A percentile compares a stretch with the other conserved stretches of the same genome.
Conservation (phyloP, 2,888 invertebrate genomes). For the Drosophila stalkeri region DNA sequence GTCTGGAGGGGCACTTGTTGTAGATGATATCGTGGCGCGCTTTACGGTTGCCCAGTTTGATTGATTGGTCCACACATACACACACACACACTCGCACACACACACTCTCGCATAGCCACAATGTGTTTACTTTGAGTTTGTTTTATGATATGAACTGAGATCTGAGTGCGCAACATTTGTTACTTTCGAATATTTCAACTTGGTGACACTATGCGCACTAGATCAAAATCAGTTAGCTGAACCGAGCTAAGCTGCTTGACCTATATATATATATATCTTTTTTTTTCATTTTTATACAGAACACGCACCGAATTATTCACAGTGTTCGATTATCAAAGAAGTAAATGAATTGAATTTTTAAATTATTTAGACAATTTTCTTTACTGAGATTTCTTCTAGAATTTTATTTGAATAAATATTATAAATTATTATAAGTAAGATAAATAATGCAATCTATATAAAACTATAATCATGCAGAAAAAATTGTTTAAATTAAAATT, state of each 20-base stretch:
- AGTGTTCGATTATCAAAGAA: not conserved
- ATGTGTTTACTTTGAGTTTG: slow-evolving; percentile 42
- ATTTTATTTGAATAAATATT: no score
- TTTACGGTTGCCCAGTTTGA: slow-evolving; percentile 51
- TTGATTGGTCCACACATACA: slow-evolving; percentile 60
- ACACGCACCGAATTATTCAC: slow-evolving; percentile 1
- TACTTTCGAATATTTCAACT: slow-evolving; percentile 49
- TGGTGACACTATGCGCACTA: slow-evolving; percentile 39
- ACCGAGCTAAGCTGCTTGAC: slow-evolving; percentile 23
- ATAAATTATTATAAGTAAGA: no score
- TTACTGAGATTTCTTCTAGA: no score
- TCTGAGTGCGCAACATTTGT: slow-evolving; percentile 25
- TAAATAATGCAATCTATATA: no score
- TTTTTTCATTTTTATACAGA: not conserved
- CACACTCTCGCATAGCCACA: not conserved
- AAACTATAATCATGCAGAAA: no score
- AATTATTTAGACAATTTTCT: not conserved
- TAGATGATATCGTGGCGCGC: slow-evolving; percentile 52
- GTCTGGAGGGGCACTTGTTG: slow-evolving; percentile 53
- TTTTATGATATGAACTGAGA: slow-evolving; percentile 25
- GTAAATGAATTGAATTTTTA: not conserved
- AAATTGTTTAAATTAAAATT: no score
- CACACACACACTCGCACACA: slow-evolving; percentile 3
- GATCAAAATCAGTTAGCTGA: slow-evolving; percentile 30
- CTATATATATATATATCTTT: slow-evolving; percentile 4